Evolutionary conservation across 2,113 vertebrate species (phyloP).

Genomic region (Hyla sarda): DNA sequence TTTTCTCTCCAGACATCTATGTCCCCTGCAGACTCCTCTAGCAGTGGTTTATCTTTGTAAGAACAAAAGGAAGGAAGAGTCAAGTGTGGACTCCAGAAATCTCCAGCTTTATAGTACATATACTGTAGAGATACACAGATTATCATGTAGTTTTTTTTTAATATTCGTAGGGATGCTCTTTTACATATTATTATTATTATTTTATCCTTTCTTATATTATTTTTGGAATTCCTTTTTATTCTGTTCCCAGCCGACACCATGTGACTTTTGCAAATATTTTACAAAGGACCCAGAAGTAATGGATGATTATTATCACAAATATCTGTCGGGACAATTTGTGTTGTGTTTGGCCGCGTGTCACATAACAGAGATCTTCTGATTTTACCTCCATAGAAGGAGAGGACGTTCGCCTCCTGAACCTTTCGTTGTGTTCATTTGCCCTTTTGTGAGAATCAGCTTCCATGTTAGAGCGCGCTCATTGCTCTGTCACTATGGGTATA

Average conservation of each 20-base stretch:
- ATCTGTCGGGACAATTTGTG: background rate
- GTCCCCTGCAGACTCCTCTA: too few species aligned
- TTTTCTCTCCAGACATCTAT: too few species aligned
- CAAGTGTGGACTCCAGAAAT: too few species aligned
- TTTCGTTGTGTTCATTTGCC: background rate
- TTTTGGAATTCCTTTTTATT: background rate
- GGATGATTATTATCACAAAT: background rate
- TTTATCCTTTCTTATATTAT: background rate
- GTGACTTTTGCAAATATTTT: background rate
- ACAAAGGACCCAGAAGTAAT: background rate
- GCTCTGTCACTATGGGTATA: constrained; percentile 37
- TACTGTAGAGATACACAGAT: too few species aligned
- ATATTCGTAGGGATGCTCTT: too few species aligned
- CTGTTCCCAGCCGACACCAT: background rate
- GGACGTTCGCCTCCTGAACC: background rate
- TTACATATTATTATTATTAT: too few species aligned
- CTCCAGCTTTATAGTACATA: too few species aligned
- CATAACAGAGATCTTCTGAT: background rate
- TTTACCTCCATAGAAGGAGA: background rate
- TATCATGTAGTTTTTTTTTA: too few species aligned
- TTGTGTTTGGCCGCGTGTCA: background rate
- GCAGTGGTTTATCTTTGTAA: too few species aligned
- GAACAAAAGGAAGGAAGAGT: too few species aligned
- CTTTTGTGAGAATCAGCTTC: constrained; percentile 37
- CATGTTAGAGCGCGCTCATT: background rate